Evolutionary conservation across 2,797 vertebrate species (phyloP).

Genomic region (Acanthiza pusilla): DNA sequence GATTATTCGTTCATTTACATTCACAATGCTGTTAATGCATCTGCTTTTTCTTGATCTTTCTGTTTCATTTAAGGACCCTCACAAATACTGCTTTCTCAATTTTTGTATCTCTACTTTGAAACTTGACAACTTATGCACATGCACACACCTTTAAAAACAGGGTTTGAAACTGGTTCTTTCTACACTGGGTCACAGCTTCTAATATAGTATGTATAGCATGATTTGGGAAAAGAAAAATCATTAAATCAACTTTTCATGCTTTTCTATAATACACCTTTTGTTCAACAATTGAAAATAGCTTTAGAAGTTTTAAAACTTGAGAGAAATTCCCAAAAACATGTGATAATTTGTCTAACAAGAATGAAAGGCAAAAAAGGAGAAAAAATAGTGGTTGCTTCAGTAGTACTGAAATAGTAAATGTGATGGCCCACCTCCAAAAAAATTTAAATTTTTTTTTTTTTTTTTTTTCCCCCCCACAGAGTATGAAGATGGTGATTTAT

Average conservation of each 20-base stretch:
- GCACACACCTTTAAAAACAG: neutral
- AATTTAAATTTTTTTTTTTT: neutral
- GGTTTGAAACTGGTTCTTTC: neutral
- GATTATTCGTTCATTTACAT: neutral
- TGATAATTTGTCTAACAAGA: neutral
- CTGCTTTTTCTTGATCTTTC: neutral
- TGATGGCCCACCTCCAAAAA: neutral
- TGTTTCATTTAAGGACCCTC: neutral
- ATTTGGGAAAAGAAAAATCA: neutral
- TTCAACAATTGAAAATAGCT: neutral
- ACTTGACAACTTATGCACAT: neutral
- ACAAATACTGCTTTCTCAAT: neutral
- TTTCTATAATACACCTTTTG: neutral
- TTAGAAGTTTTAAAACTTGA: neutral
- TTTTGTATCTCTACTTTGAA: neutral
- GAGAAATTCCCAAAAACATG: neutral
- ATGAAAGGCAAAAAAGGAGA: neutral
- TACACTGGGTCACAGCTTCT: neutral
- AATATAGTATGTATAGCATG: neutral
- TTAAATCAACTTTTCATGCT: neutral
- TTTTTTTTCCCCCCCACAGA: slow-evolving; percentile 78
- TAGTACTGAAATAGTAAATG: neutral
- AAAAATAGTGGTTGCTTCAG: neutral
- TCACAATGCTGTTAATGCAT: neutral
- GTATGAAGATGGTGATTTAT: slow-evolving; percentile 91